Evolutionary conservation across 2,888 invertebrate genomes (phyloP).

Genomic region (Stratiomys singularior): DNA sequence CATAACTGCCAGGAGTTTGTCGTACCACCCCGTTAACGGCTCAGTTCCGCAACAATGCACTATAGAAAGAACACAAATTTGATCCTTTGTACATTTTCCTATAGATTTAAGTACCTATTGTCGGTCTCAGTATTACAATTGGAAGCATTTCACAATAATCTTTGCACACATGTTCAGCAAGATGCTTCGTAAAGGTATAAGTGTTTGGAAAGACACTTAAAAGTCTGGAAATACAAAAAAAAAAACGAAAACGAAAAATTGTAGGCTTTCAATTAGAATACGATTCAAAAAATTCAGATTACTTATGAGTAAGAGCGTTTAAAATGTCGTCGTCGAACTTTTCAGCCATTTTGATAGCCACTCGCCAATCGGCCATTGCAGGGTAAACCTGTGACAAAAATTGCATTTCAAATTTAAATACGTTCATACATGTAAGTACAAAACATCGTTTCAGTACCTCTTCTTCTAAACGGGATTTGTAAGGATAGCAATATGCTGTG

Average conservation of each 20-base stretch:
- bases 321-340: conserved; percentile 68
- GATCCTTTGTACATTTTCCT: background rate
- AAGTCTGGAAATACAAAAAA: conserved; percentile 64
- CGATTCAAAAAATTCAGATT: conserved; percentile 53
- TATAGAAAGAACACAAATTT: conserved; percentile 58
- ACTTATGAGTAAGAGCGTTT: conserved; percentile 71
- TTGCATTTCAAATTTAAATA: no score
- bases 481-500: conserved; percentile 18
- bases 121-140: conserved; percentile 83
- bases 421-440: no score
- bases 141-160: conserved; percentile 77
- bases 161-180: conserved; percentile 83
- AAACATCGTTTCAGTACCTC: conserved; percentile 6
- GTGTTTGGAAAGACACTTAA: conserved; percentile 83
- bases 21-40: conserved; percentile 84
- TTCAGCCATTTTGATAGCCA: conserved; percentile 71
- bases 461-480: background rate
- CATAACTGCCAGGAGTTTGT: conserved; percentile 91
- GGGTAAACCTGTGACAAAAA: conserved; percentile 45
- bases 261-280: background rate
- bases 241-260: background rate
- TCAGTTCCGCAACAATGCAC: conserved; percentile 73
- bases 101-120: conserved; percentile 76
- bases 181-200: conserved; percentile 88
- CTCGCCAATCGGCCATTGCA: conserved; percentile 72